Evolutionary conservation across 2,797 vertebrate species (phyloP), one percentile per base, ranked within the genome.

Genomic region (Buceros bicornis): DNA sequence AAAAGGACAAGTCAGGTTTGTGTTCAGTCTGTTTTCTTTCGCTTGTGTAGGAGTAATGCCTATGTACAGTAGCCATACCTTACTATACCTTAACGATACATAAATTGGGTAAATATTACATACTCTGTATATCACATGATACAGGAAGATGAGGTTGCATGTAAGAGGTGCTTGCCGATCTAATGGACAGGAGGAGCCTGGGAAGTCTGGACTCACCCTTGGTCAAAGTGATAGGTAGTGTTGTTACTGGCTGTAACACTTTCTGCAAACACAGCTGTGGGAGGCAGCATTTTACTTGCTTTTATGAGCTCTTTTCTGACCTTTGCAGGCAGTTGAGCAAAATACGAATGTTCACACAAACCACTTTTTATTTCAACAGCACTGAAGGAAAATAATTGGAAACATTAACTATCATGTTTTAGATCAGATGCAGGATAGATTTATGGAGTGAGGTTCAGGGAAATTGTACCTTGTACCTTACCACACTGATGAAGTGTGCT

Each of bases 1-100:
- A 79, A 92, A 96, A 95, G 81, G 58, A 84, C 83, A 62, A 84
- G 25, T 37, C 58, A 67, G 73, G 57, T 90, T 78, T 85, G 37
- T 64, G 17, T 77, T 87, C 3, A 0, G 87, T 93, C 22, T 83
- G 53, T 57, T 90, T 65, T 43, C 31, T 82, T 80, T 48, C 91
- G 33, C 64, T n/a, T 61, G 8, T 61, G 6, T 65, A 66, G 47
- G 78, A 72, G 16, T 74, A 51, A 47, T 69, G 45, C 47, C n/a
- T 31, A 0, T 6, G 9, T 65, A 31, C 16, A 12, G 17, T 25
- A 18, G 10, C 65, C 24, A 21, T 48, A 33, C 37, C 22, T 71
- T 82, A 20, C 15, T 53, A 4, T 64, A 57, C 15, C 10, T 84
- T 40, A 47, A 61, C 2, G 51, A 17, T 15, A 16, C 5, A 8